Base-by-base conservation (phyloP, 35 echinoderm and acorn worm genomes). In the Anneissia japonica region DNA sequence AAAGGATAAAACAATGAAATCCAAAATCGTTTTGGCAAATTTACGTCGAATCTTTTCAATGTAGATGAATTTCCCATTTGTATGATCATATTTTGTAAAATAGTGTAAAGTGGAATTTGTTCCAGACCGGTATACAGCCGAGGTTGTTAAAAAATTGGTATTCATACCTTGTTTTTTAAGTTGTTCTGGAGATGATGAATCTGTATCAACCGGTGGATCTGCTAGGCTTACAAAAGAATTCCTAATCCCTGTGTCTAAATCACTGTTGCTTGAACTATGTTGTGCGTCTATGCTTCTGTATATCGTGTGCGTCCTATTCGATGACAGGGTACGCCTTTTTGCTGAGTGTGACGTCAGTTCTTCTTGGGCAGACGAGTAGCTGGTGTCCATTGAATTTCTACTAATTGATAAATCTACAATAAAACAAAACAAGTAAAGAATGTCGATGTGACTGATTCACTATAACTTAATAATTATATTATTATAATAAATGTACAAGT, bases 361-460 rank as follows among this genome's bases (percentile, higher is more conserved):
- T 39, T 95, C 93, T 30, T 90, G 81, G 82, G 88, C 91, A 4
- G 89, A 90, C 1, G 92, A 94, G 19, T 74, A 85, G 31, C 83
- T 91, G 0, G 93, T 91, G 26, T 85, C 86, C 10, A 95, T 87
- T 0, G 93, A 93, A 36, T 88, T 83, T 29, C 87, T 80, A 73
- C 93, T 95, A 0, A 90, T 82, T 37, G 85, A 82, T 41, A 89
- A 89, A 34, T 93, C 87, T 29, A 83, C 85, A 76, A 13, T 16
- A 72, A 72, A 72, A 16, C n/a, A 72, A 72, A 72, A n/a, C 13
- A 72, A 72, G 55, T 16, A 72, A 72, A 72, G 13, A 16, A n/a
- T n/a, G n/a, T n/a, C n/a, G n/a, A n/a, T n/a, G n/a, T n/a, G n/a
- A n/a, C n/a, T n/a, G n/a, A n/a, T n/a, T n/a, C n/a, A n/a, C n/a